Evolutionary conservation across 2,113 vertebrate genomes (phyloP).

Genomic region (Tragelaphus imberbis): DNA sequence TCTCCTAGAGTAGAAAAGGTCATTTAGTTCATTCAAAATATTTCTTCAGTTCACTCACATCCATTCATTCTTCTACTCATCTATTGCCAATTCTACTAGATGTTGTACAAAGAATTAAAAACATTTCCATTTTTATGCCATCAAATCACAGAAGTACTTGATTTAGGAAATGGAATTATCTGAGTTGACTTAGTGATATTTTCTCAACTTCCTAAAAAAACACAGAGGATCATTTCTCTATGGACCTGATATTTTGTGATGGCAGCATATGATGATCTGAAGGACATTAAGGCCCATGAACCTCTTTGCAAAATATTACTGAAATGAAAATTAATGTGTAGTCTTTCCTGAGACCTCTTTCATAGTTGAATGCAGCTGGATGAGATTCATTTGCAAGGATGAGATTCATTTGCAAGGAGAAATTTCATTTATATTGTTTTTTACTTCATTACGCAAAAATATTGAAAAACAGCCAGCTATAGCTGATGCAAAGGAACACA

Average conservation of each 20-base stretch:
- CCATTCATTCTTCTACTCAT: background rate
- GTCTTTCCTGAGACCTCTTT: constrained; percentile 20
- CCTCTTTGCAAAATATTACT: constrained; percentile 3
- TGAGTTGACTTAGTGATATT: background rate
- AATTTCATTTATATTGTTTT: constrained; percentile 39
- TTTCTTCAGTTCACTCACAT: background rate
- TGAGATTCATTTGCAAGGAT: constrained; percentile 27
- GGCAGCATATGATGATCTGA: background rate
- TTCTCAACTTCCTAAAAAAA: background rate
- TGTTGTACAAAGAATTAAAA: background rate
- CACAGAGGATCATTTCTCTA: background rate
- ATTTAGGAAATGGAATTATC: background rate
- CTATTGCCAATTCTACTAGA: background rate
- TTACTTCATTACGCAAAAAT: constrained; percentile 51
- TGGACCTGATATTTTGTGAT: background rate
- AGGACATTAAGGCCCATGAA: background rate
- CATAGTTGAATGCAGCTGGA: constrained; percentile 21
- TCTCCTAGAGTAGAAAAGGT: background rate
- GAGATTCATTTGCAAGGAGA: constrained; percentile 14
- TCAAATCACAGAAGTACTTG: background rate
- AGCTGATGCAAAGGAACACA: background rate
- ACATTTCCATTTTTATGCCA: background rate
- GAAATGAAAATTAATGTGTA: constrained; percentile 46
- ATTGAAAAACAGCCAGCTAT: constrained; percentile 18
- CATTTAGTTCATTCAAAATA: background rate